Evolutionary conservation across 2,888 invertebrate species (phyloP).

Genomic region (Pyrrhia umbra): DNA sequence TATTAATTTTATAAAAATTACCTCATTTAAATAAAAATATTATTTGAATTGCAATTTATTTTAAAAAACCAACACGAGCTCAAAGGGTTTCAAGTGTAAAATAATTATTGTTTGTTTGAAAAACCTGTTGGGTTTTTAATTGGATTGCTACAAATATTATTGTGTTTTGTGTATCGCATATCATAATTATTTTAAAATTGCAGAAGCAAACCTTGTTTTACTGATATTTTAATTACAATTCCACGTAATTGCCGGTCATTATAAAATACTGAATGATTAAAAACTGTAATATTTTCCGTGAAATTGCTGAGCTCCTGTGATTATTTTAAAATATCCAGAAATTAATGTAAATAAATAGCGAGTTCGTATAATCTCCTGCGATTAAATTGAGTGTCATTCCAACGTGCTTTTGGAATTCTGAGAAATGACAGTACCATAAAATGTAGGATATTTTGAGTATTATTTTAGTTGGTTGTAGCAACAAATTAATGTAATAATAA

Average conservation of each 20-base stretch:
- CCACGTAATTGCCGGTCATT: conserved; percentile 11
- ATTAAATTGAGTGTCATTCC: neutral
- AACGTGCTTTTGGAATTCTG: neutral
- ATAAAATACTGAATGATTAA: neutral
- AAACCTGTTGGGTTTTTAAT: neutral
- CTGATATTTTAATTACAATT: conserved; percentile 15
- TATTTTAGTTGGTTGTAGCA: neutral
- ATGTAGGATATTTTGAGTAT: neutral
- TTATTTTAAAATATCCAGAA: neutral
- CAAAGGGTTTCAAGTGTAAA: neutral
- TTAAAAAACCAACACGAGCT: too few species aligned
- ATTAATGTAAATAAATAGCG: neutral
- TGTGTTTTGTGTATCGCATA: neutral
- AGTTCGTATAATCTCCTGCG: neutral
- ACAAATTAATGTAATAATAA: neutral
- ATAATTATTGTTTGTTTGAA: neutral
- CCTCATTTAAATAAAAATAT: too few species aligned
- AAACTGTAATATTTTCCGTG: neutral
- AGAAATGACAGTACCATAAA: neutral
- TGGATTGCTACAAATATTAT: neutral
- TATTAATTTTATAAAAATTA: too few species aligned
- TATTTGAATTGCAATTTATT: too few species aligned
- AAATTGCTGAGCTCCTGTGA: neutral
- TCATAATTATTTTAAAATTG: conserved; percentile 6
- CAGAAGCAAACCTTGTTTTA: neutral